These are phyloP conservation scores for Rapana venosa DNA, from an alignment of 2,888 invertebrate genomes.

Conservation along the genomic window DNA sequence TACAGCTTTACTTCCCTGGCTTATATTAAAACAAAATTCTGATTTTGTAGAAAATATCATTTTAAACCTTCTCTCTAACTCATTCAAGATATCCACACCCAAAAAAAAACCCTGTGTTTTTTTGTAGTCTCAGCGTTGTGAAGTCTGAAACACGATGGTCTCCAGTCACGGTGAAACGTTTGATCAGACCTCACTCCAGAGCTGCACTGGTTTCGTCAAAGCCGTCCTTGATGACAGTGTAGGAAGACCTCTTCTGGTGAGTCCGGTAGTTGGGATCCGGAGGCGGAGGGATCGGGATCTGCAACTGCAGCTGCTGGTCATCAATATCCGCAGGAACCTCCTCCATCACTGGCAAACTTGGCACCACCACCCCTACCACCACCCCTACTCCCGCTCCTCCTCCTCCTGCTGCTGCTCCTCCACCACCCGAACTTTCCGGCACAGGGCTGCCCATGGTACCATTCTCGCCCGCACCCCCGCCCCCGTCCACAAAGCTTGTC, in stretches of 20 bases:
- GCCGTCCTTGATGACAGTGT: slow-evolving; percentile 68
- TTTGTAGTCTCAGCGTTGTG: no score
- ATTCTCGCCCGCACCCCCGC: neutral
- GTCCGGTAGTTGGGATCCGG: slow-evolving; percentile 50
- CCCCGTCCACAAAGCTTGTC: slow-evolving; percentile 59
- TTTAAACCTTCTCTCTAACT: no score
- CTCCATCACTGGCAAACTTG: slow-evolving; percentile 10
- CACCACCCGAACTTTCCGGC: neutral
- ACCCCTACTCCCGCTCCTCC: neutral
- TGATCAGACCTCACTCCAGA: slow-evolving; percentile 10
- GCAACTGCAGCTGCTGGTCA: slow-evolving; percentile 34
- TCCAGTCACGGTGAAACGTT: no score
- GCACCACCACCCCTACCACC: neutral
- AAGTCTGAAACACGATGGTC: no score
- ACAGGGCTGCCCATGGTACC: slow-evolving; percentile 37
- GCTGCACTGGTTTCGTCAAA: slow-evolving; percentile 52
- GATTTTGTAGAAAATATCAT: no score
- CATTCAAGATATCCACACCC: no score
- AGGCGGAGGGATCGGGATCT: slow-evolving; percentile 33
- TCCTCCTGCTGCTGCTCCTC: neutral
- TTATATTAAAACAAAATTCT: no score
- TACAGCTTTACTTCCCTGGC: no score
- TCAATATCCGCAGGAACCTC: slow-evolving; percentile 24
- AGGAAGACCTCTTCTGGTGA: slow-evolving; percentile 69
- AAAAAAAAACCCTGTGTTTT: no score